phyloP scores from a whole-genome alignment of 2,888 invertebrate genomes.

The Keiferia lycopersicella region DNA sequence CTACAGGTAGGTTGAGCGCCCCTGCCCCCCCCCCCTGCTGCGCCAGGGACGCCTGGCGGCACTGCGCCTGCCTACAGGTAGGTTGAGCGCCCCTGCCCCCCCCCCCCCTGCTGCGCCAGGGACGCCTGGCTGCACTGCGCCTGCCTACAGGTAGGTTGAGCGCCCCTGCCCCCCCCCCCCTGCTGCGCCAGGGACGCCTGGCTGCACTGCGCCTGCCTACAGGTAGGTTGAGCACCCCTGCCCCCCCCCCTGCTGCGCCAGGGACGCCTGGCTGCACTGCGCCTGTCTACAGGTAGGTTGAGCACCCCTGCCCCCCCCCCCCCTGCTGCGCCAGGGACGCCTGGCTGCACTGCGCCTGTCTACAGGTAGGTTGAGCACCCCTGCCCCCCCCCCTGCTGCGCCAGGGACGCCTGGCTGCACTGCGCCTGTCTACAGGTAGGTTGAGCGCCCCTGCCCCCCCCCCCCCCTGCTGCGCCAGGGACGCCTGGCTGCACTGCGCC shows the following conservation, averaged over 20 bases:
- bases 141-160: constrained; percentile 32
- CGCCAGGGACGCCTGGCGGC: constrained; percentile 84
- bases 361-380: constrained; percentile 75
- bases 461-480: no score
- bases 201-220: constrained; percentile 87
- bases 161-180: constrained; percentile 83
- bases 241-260: no score
- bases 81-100: no score
- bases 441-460: no score
- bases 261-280: no score
- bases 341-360: constrained; percentile 87
- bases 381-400: no score
- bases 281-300: constrained; percentile 22
- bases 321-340: no score
- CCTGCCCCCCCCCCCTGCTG: constrained; percentile 88
- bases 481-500: no score
- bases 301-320: no score
- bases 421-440: constrained; percentile 66
- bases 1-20: constrained; percentile 52
- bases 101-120: background rate
- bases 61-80: constrained; percentile 86
- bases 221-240: background rate
- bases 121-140: no score
- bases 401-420: no score
- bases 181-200: constrained; percentile 85